These are phyloP conservation scores for Bubalus kerabau DNA, from an alignment of 2,113 vertebrate genomes.

Conservation along the genomic window DNA sequence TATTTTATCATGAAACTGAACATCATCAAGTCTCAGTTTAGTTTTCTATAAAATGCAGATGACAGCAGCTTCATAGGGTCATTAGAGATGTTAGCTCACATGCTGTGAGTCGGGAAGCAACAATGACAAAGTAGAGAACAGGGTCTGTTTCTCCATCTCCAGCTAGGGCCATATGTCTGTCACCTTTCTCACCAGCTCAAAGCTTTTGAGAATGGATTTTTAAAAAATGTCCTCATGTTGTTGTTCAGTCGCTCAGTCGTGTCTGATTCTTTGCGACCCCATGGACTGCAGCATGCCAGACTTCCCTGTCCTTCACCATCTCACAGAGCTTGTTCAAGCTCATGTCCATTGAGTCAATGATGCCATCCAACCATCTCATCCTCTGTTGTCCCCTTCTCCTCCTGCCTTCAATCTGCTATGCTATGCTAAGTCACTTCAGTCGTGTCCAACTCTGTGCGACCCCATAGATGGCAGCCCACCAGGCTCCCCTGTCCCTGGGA, in stretches of 20 bases:
- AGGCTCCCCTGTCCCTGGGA: too few species aligned
- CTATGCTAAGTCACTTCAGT: too few species aligned
- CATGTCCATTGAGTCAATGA: background rate
- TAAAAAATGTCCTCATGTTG: background rate
- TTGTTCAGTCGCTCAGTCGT: rapidly evolving
- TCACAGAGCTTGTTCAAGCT: background rate
- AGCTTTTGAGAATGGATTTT: background rate
- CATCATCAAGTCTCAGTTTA: background rate
- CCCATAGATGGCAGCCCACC: too few species aligned
- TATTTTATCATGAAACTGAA: background rate
- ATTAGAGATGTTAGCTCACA: background rate
- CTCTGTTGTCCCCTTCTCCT: background rate
- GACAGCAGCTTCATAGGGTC: background rate
- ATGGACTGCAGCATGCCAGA: background rate
- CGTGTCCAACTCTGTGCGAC: too few species aligned
- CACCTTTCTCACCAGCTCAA: background rate
- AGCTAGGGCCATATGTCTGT: background rate
- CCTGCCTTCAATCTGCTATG: background rate
- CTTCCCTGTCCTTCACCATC: background rate
- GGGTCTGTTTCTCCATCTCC: background rate
- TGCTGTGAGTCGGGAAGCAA: background rate
- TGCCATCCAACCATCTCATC: background rate
- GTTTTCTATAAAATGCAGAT: background rate
- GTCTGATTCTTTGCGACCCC: background rate
- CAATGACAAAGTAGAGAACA: background rate